phyloP scores from a whole-genome alignment of 2,888 invertebrate genomes.

The Drosophila cognata region DNA sequence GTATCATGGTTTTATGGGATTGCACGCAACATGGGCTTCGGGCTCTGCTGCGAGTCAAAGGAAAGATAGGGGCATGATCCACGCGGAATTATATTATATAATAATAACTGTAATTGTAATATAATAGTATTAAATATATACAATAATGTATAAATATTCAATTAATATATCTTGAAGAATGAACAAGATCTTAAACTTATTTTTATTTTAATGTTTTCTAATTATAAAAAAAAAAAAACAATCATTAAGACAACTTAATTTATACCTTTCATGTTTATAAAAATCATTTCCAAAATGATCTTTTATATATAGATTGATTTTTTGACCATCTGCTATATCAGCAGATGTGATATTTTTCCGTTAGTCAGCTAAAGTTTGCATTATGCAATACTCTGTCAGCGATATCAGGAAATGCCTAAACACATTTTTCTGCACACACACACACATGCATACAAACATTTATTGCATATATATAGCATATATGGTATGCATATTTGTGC shows the following conservation, averaged over 20 bases:
- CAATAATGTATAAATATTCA: background rate
- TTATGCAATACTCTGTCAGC: conserved; percentile 2
- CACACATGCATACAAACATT: background rate
- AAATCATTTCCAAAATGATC: background rate
- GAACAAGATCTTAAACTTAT: background rate
- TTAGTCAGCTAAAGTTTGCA: conserved; percentile 4
- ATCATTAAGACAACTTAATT: no score
- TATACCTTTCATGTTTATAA: background rate
- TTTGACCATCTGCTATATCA: background rate
- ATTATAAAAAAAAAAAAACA: background rate
- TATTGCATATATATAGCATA: background rate
- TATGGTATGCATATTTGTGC: background rate
- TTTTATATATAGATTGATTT: background rate
- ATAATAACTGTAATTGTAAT: background rate
- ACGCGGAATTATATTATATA: background rate
- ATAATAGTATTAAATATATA: background rate
- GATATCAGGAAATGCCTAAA: conserved; percentile 44
- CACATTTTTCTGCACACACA: background rate
- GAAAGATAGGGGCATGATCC: background rate
- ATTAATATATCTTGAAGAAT: background rate
- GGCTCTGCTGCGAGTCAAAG: conserved; percentile 4
- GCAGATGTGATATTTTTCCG: conserved; percentile 1
- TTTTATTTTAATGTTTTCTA: background rate
- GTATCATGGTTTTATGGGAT: conserved; percentile 32
- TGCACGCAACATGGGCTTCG: conserved; percentile 11